Evolutionary conservation across 2,113 vertebrate species (phyloP), one percentile per base, ranked within the genome.

Genomic region (Gavialis gangeticus): DNA sequence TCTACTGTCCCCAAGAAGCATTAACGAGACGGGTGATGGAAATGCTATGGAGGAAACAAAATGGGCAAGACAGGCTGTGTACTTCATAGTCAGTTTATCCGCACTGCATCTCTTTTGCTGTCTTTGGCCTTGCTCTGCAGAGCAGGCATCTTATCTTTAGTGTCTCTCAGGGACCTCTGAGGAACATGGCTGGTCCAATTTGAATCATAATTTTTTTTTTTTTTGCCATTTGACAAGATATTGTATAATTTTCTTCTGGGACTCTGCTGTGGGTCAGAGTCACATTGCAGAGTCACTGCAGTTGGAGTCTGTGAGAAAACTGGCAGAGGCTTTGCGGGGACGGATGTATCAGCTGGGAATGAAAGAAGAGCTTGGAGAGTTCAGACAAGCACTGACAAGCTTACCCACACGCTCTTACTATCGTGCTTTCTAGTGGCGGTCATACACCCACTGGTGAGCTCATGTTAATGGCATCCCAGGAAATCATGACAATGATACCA

Each of bases 291-390:
- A 37, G 80, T 77, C 89, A 92, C 78, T 79, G 75, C 58, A 59
- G 54, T 83, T 62, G 87, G 58, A 34, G 85, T 82, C 59, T 79
- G 6, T 22, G 82, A 58, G 59, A 4, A 93, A 93, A 89, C 27
- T 84, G 78, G 59, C n/a, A 93, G 80, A 84, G 56, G 82, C 55
- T 73, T 92, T 77, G 67, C 85, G 84, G 75, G 94, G 77, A 69
- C 59, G 18, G 5, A 19, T 30, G 16, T 37, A 10, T 71, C 59
- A 3, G 27, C 37, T 77, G 69, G 85, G 89, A 91, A 76, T 34
- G 88, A 83, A 84, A 78, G 22, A 37, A 71, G 57, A 90, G 80
- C 89, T 79, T 22, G 84, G 59, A 34, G 75, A 94, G 69, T 89
- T 87, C 77, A 86, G 91, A 84, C 77, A 86, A 69, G 69, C 69